Percentiles rank a stretch among this genome's conserved stretches.
These are phyloP conservation scores for Caenorhabditis afra DNA, from an alignment of 2,888 invertebrate species.

Conservation along the genomic window DNA sequence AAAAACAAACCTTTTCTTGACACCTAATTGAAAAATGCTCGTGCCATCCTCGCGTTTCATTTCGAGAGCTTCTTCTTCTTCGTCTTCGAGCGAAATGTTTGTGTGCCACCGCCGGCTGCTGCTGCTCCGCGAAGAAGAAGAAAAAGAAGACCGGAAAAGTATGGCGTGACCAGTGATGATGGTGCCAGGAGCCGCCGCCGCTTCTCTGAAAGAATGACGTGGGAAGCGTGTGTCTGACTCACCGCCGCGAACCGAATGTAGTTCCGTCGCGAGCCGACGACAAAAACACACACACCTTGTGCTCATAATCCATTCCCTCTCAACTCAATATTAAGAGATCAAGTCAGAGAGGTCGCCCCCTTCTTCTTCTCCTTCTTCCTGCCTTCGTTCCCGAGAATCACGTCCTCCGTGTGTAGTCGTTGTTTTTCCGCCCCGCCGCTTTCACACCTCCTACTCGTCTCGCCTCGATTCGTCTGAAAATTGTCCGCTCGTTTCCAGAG, in stretches of 20 bases:
- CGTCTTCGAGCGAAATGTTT: constrained; percentile 45
- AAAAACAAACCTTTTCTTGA: constrained; percentile 58
- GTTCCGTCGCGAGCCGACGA: constrained; percentile 11
- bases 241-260: constrained; percentile 17
- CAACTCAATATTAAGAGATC: too few species aligned
- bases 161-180: constrained; percentile 43
- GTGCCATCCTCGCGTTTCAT: constrained; percentile 40
- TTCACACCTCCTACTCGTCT: background rate
- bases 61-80: too few species aligned
- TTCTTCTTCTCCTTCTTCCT: constrained; percentile 28
- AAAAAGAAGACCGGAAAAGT: constrained; percentile 43
- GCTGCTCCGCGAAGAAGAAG: too few species aligned
- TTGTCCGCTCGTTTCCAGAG: constrained; percentile 31
- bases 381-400: constrained; percentile 1
- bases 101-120: too few species aligned
- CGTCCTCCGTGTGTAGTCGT: too few species aligned
- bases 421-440: too few species aligned
- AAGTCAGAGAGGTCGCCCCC: too few species aligned
- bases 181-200: constrained; percentile 12
- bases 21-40: constrained; percentile 58
- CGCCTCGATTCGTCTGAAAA: background rate
- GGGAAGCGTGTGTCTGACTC: constrained; percentile 27
- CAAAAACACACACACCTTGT: background rate
- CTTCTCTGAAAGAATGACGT: constrained; percentile 29
- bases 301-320: background rate